Evolutionary conservation across 2,113 vertebrate species (phyloP).

Genomic region (Mesoclemmys tuberculata): DNA sequence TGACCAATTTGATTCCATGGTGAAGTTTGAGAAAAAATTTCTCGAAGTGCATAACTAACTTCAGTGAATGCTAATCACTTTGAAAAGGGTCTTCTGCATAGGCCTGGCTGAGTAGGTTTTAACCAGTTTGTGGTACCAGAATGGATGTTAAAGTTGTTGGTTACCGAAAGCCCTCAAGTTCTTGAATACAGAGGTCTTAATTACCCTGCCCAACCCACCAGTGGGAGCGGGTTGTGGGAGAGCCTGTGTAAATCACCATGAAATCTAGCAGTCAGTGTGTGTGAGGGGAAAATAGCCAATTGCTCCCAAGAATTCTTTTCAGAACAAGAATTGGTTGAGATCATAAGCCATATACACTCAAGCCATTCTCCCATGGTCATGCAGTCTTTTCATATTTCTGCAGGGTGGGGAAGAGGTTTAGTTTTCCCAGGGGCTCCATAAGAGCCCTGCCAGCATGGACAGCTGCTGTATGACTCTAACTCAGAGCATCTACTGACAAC

Average conservation of each 20-base stretch:
- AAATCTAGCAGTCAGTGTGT: neutral
- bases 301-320: neutral
- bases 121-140: neutral
- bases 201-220: neutral
- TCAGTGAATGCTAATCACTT: neutral
- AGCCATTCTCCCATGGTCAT: neutral
- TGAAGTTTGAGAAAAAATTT: neutral
- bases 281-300: neutral
- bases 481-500: neutral
- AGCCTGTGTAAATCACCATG: neutral
- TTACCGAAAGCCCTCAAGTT: neutral
- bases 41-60: neutral
- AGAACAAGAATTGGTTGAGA: neutral
- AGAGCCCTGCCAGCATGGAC: neutral
- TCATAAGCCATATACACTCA: neutral
- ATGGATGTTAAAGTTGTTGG: neutral
- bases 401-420: no score
- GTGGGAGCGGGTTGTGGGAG: neutral
- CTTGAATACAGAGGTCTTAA: neutral
- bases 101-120: neutral
- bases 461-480: neutral
- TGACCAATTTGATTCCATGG: neutral
- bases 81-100: neutral
- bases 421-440: neutral
- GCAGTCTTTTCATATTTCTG: neutral